phyloP scores from a whole-genome alignment of 1,140 invertebrate species.

The Drosophila triauraria region DNA sequence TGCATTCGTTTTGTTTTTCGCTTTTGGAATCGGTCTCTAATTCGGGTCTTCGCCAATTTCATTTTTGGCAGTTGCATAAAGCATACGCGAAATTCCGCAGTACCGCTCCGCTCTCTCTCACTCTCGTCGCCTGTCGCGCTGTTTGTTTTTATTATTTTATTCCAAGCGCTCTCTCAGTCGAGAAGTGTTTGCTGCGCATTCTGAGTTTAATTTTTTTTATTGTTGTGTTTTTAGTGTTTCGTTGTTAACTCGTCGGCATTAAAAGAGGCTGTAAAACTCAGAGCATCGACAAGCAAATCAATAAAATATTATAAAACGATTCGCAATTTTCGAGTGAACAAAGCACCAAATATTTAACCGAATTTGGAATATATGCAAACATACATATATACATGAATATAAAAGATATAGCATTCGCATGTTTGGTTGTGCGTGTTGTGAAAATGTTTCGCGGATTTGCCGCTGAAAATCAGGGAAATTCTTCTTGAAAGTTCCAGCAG shows the following conservation, averaged over 20 bases:
- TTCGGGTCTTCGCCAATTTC: constrained; percentile 53
- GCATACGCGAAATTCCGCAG: constrained; percentile 64
- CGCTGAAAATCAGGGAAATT: constrained; percentile 30
- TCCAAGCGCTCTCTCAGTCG: constrained; percentile 11
- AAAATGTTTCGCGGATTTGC: constrained; percentile 59
- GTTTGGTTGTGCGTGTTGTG: constrained; percentile 76
- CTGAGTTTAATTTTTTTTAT: constrained; percentile 22
- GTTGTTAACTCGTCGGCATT: constrained; percentile 41
- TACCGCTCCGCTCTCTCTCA: constrained; percentile 14
- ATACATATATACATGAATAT: too few species aligned
- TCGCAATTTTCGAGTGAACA: constrained; percentile 13
- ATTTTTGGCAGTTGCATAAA: constrained; percentile 74
- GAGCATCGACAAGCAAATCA: constrained; percentile 30
- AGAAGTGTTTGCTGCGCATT: constrained; percentile 27
- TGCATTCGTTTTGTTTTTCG: constrained; percentile 70
- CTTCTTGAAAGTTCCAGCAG: constrained; percentile 1
- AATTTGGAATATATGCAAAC: too few species aligned
- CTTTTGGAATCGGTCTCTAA: constrained; percentile 42
- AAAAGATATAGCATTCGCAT: constrained; percentile 19
- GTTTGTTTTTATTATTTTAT: constrained; percentile 33
- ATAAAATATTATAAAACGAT: constrained; percentile 50
- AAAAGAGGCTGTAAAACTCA: constrained; percentile 6
- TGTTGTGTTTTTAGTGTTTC: constrained; percentile 37
- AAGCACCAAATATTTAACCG: background rate
- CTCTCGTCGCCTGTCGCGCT: constrained; percentile 4